phyloP scores from a whole-genome alignment of 2,113 vertebrate genomes.

The Macrotus californicus region DNA sequence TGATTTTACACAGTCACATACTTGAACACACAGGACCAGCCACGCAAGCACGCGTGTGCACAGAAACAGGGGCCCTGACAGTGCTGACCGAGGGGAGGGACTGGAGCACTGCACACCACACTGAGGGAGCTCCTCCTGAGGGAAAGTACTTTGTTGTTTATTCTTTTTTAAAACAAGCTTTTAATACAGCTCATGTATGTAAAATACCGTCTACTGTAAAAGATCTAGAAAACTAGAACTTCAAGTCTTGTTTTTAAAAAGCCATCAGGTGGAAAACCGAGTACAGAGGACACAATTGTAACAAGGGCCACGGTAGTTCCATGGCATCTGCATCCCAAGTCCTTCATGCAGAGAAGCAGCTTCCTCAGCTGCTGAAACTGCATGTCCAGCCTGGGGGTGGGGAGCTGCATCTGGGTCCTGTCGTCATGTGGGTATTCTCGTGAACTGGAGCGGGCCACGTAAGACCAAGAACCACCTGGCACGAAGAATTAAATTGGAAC shows the following conservation, averaged over 20 bases:
- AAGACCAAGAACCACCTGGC: background rate
- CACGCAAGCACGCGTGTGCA: background rate
- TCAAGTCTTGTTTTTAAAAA: constrained; percentile 70
- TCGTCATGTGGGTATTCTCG: background rate
- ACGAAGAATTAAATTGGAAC: background rate
- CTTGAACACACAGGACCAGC: background rate
- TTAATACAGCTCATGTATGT: constrained; percentile 74
- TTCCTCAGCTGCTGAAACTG: background rate
- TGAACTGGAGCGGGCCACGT: background rate
- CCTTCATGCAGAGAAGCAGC: constrained; percentile 12
- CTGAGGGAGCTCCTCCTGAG: background rate
- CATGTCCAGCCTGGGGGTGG: background rate
- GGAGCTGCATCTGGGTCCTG: background rate
- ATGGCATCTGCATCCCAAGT: background rate
- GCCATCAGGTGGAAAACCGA: constrained; percentile 63
- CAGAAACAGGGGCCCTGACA: background rate
- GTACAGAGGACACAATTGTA: constrained; percentile 63
- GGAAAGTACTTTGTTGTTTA: background rate
- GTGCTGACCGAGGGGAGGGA: background rate
- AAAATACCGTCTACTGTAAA: constrained; percentile 77
- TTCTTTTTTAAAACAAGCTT: constrained; percentile 57
- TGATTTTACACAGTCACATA: background rate
- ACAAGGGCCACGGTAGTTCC: background rate
- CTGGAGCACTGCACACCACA: background rate
- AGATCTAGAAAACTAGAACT: constrained; percentile 80